Conservation (phyloP, 1,140 invertebrate species). For the Halyomorpha halys region DNA sequence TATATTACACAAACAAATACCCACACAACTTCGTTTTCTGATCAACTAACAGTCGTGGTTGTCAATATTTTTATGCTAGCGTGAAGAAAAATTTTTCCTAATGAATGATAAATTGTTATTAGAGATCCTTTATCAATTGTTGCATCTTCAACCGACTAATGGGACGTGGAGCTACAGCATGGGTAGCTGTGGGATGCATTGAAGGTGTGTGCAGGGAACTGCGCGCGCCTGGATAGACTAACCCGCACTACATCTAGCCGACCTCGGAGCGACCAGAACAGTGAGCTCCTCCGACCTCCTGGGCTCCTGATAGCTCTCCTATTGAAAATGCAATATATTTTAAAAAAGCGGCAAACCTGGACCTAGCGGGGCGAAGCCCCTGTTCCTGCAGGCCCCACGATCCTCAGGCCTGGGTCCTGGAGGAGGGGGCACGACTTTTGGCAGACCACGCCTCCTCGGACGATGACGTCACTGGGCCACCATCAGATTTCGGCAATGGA, state of each 20-base stretch:
- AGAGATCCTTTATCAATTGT: no score
- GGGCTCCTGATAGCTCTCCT: constrained; percentile 17
- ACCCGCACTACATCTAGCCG: constrained; percentile 6
- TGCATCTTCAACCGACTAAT: no score
- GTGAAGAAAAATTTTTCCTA: no score
- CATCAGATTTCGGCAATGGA: constrained; percentile 17
- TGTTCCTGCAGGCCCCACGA: not conserved
- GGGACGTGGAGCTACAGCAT: no score
- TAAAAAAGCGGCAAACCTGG: constrained; percentile 12
- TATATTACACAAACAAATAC: no score
- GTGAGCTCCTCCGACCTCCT: constrained; percentile 17
- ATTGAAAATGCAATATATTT: constrained; percentile 28
- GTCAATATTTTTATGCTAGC: no score
- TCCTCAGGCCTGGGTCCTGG: constrained; percentile 1
- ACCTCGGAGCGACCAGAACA: not conserved
- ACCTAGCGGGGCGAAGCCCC: no score
- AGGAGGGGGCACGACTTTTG: constrained; percentile 1
- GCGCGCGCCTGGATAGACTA: not conserved
- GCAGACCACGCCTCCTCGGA: not conserved
- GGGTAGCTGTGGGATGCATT: not conserved
- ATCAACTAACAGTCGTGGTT: no score
- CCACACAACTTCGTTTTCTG: no score
- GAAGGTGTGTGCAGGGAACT: not conserved
- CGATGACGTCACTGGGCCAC: constrained; percentile 4
- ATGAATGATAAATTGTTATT: no score